Base-by-base conservation (phyloP, 2,888 invertebrate genomes). In the Drosophila mulleri region DNA sequence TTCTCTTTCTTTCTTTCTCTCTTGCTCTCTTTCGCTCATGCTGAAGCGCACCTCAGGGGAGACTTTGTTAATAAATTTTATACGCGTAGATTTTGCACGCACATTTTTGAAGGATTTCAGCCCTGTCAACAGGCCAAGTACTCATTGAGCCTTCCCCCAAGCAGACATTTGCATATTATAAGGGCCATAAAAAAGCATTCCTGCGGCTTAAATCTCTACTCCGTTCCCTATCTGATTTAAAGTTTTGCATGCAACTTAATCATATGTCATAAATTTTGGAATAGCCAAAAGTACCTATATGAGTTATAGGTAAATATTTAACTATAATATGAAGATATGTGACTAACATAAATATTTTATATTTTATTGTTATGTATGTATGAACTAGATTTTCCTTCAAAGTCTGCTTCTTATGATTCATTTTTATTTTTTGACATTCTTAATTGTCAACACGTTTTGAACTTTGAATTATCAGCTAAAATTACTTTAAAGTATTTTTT, bases 31-130 rank as follows among this genome's bases (percentile, higher is more conserved):
- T 62, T 54, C 47, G 56, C 56, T 41, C 35, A 37, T 41, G 41
- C 41, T 41, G 7, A 54, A 58, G 53, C 73, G 50, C 82, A 74
- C 67, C 87, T 72, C 70, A 18, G 42, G 56, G 44, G 68, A 6
- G 71, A 78, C 74, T 76, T 88, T 86, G 88, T 86, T 88, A 85
- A 88, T 85, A 77, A 83, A 75, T 81, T 82, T 76, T 78, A 63
- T 67, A 42, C 65, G 80, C 82, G 73, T 83, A 82, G 85, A 86
- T 86, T 86, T 85, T 62, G 78, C 83, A 86, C 88, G 82, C 86
- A 83, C 73, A 76, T 78, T 75, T 71, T 71, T 23, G 39, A 58
- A 32, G 45, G 52, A 45, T 54, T 41, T 41, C 57, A 26, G 61
- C 20, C 53, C 35, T 58, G 63, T 59, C 53, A 42, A 45, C 71